phyloP scores from a whole-genome alignment of 2,113 vertebrate species.

The Cynocephalus volans region DNA sequence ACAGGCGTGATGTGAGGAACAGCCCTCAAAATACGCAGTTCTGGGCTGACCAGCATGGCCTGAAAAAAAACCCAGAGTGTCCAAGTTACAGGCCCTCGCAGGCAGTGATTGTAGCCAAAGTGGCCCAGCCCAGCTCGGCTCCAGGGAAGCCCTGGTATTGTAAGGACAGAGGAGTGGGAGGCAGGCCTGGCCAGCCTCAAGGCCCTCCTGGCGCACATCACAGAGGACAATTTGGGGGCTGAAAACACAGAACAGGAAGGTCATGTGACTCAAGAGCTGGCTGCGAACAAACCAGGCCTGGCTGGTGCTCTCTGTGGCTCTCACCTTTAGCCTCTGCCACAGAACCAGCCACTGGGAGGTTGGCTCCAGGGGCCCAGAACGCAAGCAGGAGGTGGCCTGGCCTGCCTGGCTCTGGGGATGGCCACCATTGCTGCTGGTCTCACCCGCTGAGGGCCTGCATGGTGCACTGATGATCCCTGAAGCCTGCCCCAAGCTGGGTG shows the following conservation, averaged over 20 bases:
- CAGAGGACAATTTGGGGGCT: not conserved
- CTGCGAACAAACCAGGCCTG: not conserved
- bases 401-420: not conserved
- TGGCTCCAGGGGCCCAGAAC: rapidly evolving
- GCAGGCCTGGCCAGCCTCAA: too few relatives aligned
- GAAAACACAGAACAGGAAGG: not conserved
- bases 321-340: not conserved
- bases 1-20: not conserved
- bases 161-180: not conserved
- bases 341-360: not conserved
- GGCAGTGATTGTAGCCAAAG: not conserved
- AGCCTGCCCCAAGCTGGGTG: not conserved
- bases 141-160: not conserved
- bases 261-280: rapidly evolving
- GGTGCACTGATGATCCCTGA: rapidly evolving
- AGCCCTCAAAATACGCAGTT: not conserved
- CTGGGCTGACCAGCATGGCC: not conserved
- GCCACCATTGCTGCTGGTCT: too few relatives aligned
- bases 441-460: rapidly evolving
- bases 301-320: not conserved
- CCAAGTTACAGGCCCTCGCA: not conserved
- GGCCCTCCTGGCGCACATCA: not conserved
- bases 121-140: not conserved
- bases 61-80: not conserved
- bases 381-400: rapidly evolving